Conservation (phyloP, 30 jellyfish, hydroid and myxozoan genomes). For the Chrysaora quinquecirrha region DNA sequence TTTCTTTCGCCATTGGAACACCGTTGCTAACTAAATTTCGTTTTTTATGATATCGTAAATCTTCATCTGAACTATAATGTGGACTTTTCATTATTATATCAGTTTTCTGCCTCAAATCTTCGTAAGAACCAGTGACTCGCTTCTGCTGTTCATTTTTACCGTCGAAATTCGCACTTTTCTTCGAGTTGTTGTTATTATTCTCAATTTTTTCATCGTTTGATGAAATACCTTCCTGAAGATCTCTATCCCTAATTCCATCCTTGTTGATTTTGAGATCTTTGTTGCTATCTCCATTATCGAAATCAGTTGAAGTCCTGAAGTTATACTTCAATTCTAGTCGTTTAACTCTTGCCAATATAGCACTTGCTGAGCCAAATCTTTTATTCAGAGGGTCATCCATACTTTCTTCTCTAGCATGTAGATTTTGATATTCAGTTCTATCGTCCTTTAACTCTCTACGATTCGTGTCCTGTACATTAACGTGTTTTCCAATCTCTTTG, state of each 20-base stretch:
- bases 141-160: no score
- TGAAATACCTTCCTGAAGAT: not conserved
- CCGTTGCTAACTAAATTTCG: no score
- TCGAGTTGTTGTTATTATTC: not conserved
- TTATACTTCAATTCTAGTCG: slow-evolving; percentile 49
- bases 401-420: not conserved
- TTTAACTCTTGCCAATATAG: slow-evolving; percentile 58
- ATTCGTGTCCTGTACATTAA: no score
- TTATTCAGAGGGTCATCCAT: slow-evolving; percentile 28
- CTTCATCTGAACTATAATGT: not conserved
- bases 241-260: no score
- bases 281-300: not conserved
- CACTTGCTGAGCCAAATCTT: slow-evolving; percentile 72
- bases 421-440: not conserved
- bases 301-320: slow-evolving; percentile 20
- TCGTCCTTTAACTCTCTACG: not conserved
- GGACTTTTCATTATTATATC: not conserved
- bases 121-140: no score
- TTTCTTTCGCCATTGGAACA: not conserved
- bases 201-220: not conserved
- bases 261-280: no score
- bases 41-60: not conserved
- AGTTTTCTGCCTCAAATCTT: not conserved
- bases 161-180: not conserved
- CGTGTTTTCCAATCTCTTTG: no score